Evolutionary conservation across 2,888 invertebrate species (phyloP).

Genomic region (Plagodis pulveraria): DNA sequence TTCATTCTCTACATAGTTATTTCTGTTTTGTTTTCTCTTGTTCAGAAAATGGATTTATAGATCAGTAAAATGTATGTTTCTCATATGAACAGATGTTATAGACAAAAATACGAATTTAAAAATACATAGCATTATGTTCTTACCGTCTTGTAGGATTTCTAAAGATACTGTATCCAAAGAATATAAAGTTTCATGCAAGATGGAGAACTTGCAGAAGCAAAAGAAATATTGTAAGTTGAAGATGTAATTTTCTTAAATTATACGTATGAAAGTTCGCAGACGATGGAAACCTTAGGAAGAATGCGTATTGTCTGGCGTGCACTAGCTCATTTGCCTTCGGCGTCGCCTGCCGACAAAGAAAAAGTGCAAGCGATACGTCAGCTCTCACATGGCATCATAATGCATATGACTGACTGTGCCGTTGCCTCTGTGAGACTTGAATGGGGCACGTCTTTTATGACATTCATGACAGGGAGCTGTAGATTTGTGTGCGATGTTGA

Average conservation of each 20-base stretch:
- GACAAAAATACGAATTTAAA: no score
- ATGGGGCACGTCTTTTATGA: constrained; percentile 35
- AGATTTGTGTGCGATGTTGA: constrained; percentile 1
- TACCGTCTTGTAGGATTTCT: no score
- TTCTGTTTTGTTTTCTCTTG: constrained; percentile 42
- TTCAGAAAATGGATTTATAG: constrained; percentile 46
- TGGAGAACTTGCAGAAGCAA: constrained; percentile 27
- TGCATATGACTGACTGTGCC: constrained; percentile 35
- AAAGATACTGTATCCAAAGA: no score
- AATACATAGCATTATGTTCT: no score
- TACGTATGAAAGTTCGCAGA: constrained; percentile 62
- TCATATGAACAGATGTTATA: no score
- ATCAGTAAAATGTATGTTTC: constrained; percentile 25
- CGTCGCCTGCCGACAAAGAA: constrained; percentile 48
- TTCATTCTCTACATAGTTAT: constrained; percentile 42
- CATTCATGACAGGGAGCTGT: constrained; percentile 18
- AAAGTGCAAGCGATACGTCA: constrained; percentile 55
- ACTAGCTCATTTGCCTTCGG: constrained; percentile 35
- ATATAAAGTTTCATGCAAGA: no score
- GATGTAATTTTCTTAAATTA: constrained; percentile 60
- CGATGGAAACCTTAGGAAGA: constrained; percentile 48
- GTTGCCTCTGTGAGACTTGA: constrained; percentile 22
- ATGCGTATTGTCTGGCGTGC: constrained; percentile 51
- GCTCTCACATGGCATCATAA: constrained; percentile 41
- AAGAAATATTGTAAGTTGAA: constrained; percentile 35